These are phyloP conservation scores for Nemapogon koenigi DNA, from an alignment of 2,888 invertebrate genomes.

Conservation along the genomic window DNA sequence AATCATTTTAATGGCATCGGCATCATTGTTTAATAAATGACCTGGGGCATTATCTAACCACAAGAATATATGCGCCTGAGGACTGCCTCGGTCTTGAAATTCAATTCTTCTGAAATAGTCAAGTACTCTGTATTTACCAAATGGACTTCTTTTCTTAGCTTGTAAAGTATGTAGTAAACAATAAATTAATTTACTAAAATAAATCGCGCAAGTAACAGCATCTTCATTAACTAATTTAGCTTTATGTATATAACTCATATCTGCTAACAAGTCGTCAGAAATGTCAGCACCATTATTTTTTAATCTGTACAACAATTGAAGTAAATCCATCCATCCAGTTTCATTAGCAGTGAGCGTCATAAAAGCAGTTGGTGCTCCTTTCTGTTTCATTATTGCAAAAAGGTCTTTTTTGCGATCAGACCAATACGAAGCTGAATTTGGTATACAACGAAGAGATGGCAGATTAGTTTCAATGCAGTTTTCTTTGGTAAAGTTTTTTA, in stretches of 20 bases:
- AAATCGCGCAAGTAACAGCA: conserved; percentile 24
- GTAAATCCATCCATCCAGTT: conserved; percentile 25
- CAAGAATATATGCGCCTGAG: conserved; percentile 26
- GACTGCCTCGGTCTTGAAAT: conserved; percentile 30
- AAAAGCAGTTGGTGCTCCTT: conserved; percentile 31
- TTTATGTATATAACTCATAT: conserved; percentile 19
- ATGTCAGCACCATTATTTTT: conserved; percentile 20
- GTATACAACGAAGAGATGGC: conserved; percentile 28
- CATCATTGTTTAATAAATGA: conserved; percentile 14
- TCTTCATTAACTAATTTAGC: conserved; percentile 23
- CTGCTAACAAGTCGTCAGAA: conserved; percentile 17
- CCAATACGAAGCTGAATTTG: conserved; percentile 34
- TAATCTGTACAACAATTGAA: conserved; percentile 27
- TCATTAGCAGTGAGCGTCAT: conserved; percentile 36
- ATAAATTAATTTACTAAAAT: conserved; percentile 31
- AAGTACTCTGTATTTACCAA: conserved; percentile 22
- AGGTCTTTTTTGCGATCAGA: conserved; percentile 28
- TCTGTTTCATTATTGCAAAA: conserved; percentile 35
- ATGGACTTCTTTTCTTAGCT: conserved; percentile 24
- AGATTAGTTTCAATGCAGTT: conserved; percentile 26
- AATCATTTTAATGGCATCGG: conserved; percentile 19
- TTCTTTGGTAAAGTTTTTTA: conserved; percentile 24
- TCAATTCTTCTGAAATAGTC: conserved; percentile 28
- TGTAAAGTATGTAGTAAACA: conserved; percentile 21
- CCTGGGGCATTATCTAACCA: conserved; percentile 29